Conservation (phyloP, 2,797 vertebrate species). For the Ciconia nigra region DNA sequence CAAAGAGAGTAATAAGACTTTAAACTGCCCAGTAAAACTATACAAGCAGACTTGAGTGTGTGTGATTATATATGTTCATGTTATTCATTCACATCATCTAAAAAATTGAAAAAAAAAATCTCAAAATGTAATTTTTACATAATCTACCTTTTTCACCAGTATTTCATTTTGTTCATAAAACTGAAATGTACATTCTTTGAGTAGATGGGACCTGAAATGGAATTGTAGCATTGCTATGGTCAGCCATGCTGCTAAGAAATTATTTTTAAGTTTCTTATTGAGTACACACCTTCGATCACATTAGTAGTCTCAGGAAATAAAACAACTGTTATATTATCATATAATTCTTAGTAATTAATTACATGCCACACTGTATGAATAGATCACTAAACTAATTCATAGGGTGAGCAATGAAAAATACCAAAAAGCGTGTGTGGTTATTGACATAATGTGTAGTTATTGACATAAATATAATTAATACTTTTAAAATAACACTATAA, state of each 20-base stretch:
- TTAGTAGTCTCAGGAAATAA: background rate
- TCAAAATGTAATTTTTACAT: background rate
- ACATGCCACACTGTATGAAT: background rate
- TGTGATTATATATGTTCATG: background rate
- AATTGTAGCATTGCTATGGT: background rate
- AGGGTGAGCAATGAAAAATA: background rate
- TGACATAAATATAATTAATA: background rate
- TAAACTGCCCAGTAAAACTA: background rate
- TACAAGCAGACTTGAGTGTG: fast-evolving
- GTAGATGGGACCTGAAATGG: background rate
- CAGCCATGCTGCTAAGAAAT: background rate
- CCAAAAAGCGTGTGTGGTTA: background rate
- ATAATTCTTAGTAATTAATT: background rate
- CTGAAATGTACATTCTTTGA: background rate
- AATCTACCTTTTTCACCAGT: background rate
- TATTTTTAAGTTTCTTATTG: background rate
- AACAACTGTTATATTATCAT: background rate
- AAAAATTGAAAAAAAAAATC: background rate
- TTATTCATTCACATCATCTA: background rate
- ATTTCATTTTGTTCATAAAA: background rate
- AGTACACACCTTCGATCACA: background rate
- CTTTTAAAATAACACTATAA: background rate
- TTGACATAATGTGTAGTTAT: background rate
- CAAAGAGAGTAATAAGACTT: background rate
- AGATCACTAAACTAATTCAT: background rate